These are phyloP conservation scores for Ataeniobius toweri DNA, from an alignment of 2,797 vertebrate species.

Conservation along the genomic window DNA sequence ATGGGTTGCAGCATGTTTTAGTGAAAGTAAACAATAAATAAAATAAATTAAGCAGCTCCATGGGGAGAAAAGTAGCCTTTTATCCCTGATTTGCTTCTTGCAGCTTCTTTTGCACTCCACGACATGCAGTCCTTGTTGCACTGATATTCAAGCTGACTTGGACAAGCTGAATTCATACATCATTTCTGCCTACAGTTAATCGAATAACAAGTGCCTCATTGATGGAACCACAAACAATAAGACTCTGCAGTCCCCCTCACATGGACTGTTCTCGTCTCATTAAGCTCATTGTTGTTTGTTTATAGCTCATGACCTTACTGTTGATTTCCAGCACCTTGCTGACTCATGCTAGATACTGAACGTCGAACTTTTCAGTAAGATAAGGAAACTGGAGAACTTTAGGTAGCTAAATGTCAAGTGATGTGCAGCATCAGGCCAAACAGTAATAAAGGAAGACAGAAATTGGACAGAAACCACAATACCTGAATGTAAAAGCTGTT, in stretches of 20 bases:
- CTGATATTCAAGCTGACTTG: neutral
- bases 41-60: neutral
- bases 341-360: neutral
- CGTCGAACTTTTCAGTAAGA: neutral
- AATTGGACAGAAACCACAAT: no score
- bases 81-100: neutral
- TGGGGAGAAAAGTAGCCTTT: neutral
- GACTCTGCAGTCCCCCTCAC: neutral
- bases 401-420: neutral
- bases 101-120: neutral
- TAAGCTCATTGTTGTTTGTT: slow-evolving; percentile 5
- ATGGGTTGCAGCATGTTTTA: neutral
- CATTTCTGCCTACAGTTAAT: neutral
- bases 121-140: neutral
- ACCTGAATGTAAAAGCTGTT: no score
- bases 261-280: neutral
- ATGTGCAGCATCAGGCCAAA: no score
- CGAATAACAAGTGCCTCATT: neutral
- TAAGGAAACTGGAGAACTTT: neutral
- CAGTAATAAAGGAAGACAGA: no score
- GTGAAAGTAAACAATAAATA: neutral
- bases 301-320: neutral
- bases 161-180: neutral
- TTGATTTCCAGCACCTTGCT: neutral
- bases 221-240: neutral